A percentile compares a stretch with the other conserved stretches of the same genome.
phyloP scores from a whole-genome alignment of 2,797 vertebrate species.

The Coendou prehensilis region DNA sequence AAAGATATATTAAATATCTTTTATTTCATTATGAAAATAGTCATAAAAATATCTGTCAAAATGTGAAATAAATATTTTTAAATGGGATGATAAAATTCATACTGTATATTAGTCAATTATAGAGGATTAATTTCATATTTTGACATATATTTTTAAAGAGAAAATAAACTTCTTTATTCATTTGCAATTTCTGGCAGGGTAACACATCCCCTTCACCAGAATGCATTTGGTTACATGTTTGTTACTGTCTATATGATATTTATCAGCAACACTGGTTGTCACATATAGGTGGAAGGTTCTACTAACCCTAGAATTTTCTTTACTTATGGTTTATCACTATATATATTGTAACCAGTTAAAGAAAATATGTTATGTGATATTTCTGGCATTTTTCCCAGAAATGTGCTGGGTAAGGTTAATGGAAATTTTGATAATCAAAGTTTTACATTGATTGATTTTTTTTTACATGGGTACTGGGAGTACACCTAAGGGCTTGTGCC shows the following conservation, averaged over 20 bases:
- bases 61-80: not conserved
- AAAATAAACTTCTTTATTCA: not conserved
- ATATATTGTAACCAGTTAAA: not conserved
- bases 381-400: not conserved
- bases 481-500: no score
- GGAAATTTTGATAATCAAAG: not conserved
- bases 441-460: no score
- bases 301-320: not conserved
- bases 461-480: no score
- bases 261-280: not conserved
- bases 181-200: conserved; percentile 4
- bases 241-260: not conserved
- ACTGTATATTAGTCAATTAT: not conserved
- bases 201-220: not conserved
- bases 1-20: not conserved
- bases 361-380: not conserved
- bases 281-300: not conserved
- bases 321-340: not conserved
- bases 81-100: not conserved
- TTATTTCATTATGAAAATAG: not conserved
- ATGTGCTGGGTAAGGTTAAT: not conserved
- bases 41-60: not conserved
- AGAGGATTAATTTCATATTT: not conserved
- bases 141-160: not conserved
- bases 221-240: not conserved